A percentile compares a stretch with the other conserved stretches of the same genome.
Evolutionary conservation across 1,140 invertebrate genomes (phyloP).

Genomic region (Drosophila athabasca): DNA sequence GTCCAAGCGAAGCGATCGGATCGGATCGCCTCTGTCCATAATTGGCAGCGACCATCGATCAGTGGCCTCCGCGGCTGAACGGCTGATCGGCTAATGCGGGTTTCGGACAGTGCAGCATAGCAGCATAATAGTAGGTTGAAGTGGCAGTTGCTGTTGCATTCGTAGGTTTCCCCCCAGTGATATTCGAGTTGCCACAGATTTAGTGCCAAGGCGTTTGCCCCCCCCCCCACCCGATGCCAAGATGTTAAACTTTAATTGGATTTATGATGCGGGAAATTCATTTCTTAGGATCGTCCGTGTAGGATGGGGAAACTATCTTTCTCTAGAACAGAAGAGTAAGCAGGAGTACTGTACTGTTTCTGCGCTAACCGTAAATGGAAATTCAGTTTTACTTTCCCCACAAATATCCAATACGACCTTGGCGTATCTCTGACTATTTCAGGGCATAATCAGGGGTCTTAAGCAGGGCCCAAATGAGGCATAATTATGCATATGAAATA

Average conservation of each 20-base stretch:
- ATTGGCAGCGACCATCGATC: constrained; percentile 69
- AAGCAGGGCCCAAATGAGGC: constrained; percentile 27
- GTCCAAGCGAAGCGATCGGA: constrained; percentile 9
- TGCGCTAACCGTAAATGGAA: not conserved
- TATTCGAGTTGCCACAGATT: constrained; percentile 48
- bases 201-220: constrained; percentile 21
- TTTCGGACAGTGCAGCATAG: not conserved
- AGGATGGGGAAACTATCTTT: not conserved
- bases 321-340: constrained; percentile 4
- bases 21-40: constrained; percentile 42
- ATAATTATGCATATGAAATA: constrained; percentile 56
- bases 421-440: constrained; percentile 36
- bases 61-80: constrained; percentile 3
- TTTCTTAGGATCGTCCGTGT: not conserved
- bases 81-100: constrained; percentile 50
- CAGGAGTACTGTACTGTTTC: not conserved
- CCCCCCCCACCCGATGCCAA: constrained; percentile 6
- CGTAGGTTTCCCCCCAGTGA: constrained; percentile 6
- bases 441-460: constrained; percentile 38
- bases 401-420: constrained; percentile 52
- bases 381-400: constrained; percentile 34
- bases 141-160: not conserved
- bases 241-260: constrained; percentile 59
- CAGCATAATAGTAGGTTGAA: constrained; percentile 31
- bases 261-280: constrained; percentile 25